Evolutionary conservation across 2,888 invertebrate genomes (phyloP), one percentile per base, ranked within the genome.

Genomic region (Acleris cristana): DNA sequence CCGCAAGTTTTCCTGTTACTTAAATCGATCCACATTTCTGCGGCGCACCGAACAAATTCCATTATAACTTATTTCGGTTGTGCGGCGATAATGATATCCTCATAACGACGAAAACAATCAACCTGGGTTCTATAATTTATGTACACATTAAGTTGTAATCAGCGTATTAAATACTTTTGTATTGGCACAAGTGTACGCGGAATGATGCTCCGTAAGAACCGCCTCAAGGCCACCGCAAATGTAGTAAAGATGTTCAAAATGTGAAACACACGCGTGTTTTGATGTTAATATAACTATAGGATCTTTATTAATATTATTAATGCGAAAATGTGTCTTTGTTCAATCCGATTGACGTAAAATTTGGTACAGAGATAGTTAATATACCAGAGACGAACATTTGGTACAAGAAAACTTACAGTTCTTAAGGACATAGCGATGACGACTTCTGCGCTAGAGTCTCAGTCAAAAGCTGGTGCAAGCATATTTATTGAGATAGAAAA

Each of bases 1-100:
- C 23, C 30, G 16, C 40, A 60, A 60, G 61, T 61, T 62, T 62
- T 66, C 45, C 65, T 65, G 49, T 56, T 61, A n/a, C 34, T 55
- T 19, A 49, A 40, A 56, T n/a, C 21, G 34, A n/a, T 49, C 52
- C 44, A 52, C 55, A 51, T 55, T 26, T 66, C 19, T 6, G 54
- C 48, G 61, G 23, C 40, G 49, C 16, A 40, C 40, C 23, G 26
- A n/a, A 45, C 40, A 51, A 64, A 53, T 58, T 53, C 34, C 30
- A 51, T 55, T 44, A 19, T 40, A 26, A 51, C 40, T 51, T 48
- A 40, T 40, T 65, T 61, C 19, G 34, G 55, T 10, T 34, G 45
- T 45, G 14, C 6, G 2, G 48, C 48, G 48, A 48, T 48, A 48
- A 48, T 30, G 51, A 61, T 62, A 53, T 52, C 56, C 34, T 21